These are phyloP conservation scores for Fundulus diaphanus DNA, from an alignment of 2,797 vertebrate genomes.

Conservation along the genomic window DNA sequence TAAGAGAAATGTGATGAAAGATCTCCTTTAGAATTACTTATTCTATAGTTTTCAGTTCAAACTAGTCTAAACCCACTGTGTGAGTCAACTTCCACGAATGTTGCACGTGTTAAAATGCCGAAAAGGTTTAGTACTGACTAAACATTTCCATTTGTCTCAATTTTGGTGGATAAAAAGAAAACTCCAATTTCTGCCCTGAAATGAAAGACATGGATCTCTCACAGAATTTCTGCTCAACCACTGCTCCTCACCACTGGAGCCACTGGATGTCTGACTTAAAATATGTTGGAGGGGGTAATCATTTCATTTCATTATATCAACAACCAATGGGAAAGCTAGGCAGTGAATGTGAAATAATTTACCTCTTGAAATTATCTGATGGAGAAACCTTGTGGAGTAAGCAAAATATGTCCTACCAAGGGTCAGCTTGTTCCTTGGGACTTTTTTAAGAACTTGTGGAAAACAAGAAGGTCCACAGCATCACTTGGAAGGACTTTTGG, in stretches of 20 bases:
- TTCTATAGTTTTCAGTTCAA: not conserved
- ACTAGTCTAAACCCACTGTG: not conserved
- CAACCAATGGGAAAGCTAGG: not conserved
- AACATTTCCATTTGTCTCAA: not conserved
- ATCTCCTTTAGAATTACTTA: not conserved
- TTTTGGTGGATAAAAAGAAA: not conserved
- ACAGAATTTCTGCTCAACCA: conserved; percentile 14
- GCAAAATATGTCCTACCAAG: not conserved
- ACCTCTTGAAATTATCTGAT: not conserved
- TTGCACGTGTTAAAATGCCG: not conserved
- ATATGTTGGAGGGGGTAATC: conserved; percentile 4
- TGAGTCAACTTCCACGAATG: not conserved
- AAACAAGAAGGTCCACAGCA: not conserved
- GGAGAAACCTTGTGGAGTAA: not conserved
- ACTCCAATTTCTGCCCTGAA: not conserved
- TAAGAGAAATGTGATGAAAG: not conserved
- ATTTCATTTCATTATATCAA: conserved; percentile 7
- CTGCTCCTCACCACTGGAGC: conserved; percentile 7
- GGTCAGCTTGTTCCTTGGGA: not conserved
- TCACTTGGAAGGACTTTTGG: not conserved
- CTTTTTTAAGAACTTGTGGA: not conserved
- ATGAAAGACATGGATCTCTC: conserved; percentile 5
- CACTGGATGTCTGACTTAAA: conserved; percentile 39
- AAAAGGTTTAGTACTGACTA: not conserved
- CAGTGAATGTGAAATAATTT: not conserved